Base-by-base conservation (phyloP, 2,888 invertebrate genomes). In the Prosapia bicincta region DNA sequence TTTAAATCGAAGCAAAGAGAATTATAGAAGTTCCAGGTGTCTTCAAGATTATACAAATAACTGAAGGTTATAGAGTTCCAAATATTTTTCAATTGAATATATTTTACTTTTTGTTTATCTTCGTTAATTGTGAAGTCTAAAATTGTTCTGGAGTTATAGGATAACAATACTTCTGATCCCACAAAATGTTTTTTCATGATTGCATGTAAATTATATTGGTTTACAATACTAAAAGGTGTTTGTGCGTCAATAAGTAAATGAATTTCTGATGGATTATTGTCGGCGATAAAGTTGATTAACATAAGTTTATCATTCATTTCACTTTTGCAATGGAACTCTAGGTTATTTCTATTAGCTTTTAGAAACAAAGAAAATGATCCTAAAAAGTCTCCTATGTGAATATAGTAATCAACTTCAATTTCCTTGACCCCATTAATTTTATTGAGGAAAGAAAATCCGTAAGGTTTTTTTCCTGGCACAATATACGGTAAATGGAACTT, bases 1-100 rank as follows among this genome's bases (percentile, higher is more conserved):
- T 26, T 25, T 6, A 73, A 43, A 38, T 73, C 68, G 32, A 43
- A 74, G 43, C 74, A 69, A n/a, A 74, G n/a, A 54, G 43, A 43
- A 15, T n/a, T 69, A 67, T 24, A 15, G 3, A 67, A 15, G 25
- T 3, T 26, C 13, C 54, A n/a, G 54, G 38, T 24, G 15, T 1
- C 6, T 13, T 30, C 74, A 69, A 69, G 28, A 25, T 74, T 30
- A 65, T 74, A 69, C 38, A 54, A 54, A 23, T 74, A 74, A 0
- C 15, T 28, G 10, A 69, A 54, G 10, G 54, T n/a, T 1, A 69
- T 1, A 54, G 43, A 68, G 24, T 68, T 73, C 73, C 73, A 73
- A 26, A 68, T 67, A 13, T 38, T 74, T 15, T 67, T 26, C 23
- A 74, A 54, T 43, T 25, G 23, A 5, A 74, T 26, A 13, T 69